These are phyloP conservation scores for Hermaeophaga mercurialis DNA, from an alignment of 2,888 invertebrate species.

Conservation along the genomic window DNA sequence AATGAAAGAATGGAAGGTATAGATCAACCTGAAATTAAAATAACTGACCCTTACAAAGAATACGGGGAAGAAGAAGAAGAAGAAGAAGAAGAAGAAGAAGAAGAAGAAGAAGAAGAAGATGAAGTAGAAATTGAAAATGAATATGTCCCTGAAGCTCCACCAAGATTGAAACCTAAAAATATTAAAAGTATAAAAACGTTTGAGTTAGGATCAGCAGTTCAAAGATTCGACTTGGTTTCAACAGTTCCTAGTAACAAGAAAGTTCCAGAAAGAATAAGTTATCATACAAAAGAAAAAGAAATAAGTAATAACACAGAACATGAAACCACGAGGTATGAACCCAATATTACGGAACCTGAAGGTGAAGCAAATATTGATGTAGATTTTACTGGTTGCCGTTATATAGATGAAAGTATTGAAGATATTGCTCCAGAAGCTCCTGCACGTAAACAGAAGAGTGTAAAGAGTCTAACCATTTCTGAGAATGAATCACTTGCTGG, in stretches of 20 bases:
- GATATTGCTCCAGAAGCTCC: constrained; percentile 51
- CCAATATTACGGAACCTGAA: constrained; percentile 6
- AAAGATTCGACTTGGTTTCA: neutral
- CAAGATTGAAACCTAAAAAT: constrained; percentile 10
- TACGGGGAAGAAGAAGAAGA: constrained; percentile 34
- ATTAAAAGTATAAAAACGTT: constrained; percentile 13
- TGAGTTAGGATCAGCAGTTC: constrained; percentile 1
- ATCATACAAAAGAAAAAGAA: constrained; percentile 4
- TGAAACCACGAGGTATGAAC: constrained; percentile 9
- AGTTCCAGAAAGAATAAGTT: constrained; percentile 3
- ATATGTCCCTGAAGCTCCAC: constrained; percentile 14
- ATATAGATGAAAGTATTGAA: constrained; percentile 18
- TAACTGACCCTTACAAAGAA: constrained; percentile 49
- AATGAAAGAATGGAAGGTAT: constrained; percentile 61
- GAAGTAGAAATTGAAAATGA: constrained; percentile 29
- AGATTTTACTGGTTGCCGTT: constrained; percentile 1
- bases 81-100: constrained; percentile 29
- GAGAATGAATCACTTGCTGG: constrained; percentile 52
- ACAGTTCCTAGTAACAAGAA: neutral
- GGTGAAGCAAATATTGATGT: neutral
- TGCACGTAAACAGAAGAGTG: constrained; percentile 52
- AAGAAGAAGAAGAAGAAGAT: constrained; percentile 27
- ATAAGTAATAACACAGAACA: constrained; percentile 8
- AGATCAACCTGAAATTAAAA: constrained; percentile 61
- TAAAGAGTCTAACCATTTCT: constrained; percentile 53